These are phyloP conservation scores for Cololabis saira DNA, from an alignment of 2,113 vertebrate species.

Conservation along the genomic window DNA sequence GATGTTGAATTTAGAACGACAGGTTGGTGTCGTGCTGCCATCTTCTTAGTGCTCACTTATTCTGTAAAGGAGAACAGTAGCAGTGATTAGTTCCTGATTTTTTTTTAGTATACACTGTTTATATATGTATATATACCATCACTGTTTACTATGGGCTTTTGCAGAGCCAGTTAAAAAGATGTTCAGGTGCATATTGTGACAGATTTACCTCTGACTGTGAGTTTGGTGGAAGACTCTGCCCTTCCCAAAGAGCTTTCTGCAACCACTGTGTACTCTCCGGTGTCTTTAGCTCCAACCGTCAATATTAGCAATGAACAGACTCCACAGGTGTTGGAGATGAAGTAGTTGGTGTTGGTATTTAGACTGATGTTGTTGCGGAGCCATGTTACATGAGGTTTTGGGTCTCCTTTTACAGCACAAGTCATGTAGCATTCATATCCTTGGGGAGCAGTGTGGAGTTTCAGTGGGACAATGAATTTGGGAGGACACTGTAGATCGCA, in stretches of 20 bases:
- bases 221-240: slow-evolving; percentile 82
- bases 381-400: slow-evolving; percentile 88
- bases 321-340: slow-evolving; percentile 87
- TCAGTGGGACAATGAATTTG: slow-evolving; percentile 84
- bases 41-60: slow-evolving; percentile 47
- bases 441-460: slow-evolving; percentile 84
- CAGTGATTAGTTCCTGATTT: slow-evolving; percentile 11
- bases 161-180: background rate
- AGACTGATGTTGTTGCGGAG: slow-evolving; percentile 85
- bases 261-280: slow-evolving; percentile 85
- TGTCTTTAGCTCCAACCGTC: slow-evolving; percentile 82
- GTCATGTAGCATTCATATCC: slow-evolving; percentile 92
- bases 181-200: background rate
- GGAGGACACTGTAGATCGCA: slow-evolving; percentile 83
- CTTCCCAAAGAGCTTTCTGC: slow-evolving; percentile 85
- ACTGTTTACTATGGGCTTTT: background rate
- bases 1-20: background rate
- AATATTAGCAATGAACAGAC: slow-evolving; percentile 90
- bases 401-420: slow-evolving; percentile 88
- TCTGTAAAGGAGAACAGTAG: slow-evolving; percentile 58
- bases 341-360: slow-evolving; percentile 81
- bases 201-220: slow-evolving; percentile 86
- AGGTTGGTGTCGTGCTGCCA: slow-evolving; percentile 9
- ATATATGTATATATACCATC: too few relatives aligned
- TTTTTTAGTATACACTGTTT: too few relatives aligned